Evolutionary conservation across 2,797 vertebrate genomes (phyloP).

Genomic region (Australoheros facetus): DNA sequence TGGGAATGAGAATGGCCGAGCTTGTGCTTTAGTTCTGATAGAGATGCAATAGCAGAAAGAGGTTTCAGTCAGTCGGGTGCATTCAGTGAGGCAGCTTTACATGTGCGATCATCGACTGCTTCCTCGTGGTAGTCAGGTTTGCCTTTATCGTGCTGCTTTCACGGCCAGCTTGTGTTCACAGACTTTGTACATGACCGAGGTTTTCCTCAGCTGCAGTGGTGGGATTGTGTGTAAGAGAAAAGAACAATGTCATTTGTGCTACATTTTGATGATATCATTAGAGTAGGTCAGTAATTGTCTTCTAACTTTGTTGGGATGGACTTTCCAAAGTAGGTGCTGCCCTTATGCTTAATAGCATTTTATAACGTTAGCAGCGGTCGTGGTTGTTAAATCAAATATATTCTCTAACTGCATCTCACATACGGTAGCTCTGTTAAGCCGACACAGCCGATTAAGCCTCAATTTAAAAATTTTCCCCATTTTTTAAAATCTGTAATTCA

Average conservation of each 20-base stretch:
- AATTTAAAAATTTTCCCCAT: constrained; percentile 6
- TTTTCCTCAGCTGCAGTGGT: not conserved
- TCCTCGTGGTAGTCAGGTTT: not conserved
- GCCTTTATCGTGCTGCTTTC: not conserved
- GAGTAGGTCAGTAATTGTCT: no score
- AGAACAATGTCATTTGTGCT: no score
- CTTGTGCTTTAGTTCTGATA: not conserved
- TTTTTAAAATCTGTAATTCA: not conserved
- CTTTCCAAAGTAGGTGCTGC: not conserved
- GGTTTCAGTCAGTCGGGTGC: no score
- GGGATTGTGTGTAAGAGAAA: not conserved
- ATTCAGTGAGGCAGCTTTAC: no score
- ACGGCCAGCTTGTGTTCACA: not conserved
- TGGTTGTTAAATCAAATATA: not conserved
- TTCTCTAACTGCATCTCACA: not conserved
- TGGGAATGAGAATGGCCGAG: no score
- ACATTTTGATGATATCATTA: no score
- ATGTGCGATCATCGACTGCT: not conserved
- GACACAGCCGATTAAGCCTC: not conserved
- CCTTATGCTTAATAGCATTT: not conserved
- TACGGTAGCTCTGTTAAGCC: not conserved
- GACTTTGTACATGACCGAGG: accelerated
- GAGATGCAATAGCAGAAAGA: no score
- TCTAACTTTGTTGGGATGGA: not conserved
- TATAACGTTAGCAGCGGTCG: not conserved